phyloP scores from a whole-genome alignment of 2,797 vertebrate species.

The Anguilla megastoma region DNA sequence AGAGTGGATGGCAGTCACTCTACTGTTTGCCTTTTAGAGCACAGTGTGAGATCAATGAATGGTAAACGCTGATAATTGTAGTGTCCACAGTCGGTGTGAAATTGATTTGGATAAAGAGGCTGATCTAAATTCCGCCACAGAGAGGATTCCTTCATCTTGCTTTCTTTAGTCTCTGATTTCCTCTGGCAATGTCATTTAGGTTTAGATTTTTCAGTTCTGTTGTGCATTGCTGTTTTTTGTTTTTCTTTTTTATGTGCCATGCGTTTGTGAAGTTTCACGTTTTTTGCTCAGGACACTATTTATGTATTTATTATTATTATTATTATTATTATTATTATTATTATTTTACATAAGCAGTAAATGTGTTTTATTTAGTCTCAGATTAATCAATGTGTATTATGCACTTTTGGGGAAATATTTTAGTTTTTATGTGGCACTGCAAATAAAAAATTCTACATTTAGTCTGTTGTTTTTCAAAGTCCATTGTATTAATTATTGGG shows the following conservation, averaged over 20 bases:
- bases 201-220: conserved; percentile 4
- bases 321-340: neutral
- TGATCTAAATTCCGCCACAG: conserved; percentile 44
- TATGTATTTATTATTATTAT: neutral
- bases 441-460: neutral
- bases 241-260: neutral
- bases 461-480: neutral
- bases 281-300: neutral
- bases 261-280: neutral
- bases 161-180: conserved; percentile 35
- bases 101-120: conserved; percentile 52
- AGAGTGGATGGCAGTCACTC: conserved; percentile 28
- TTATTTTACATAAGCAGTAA: neutral
- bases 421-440: neutral
- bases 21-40: conserved; percentile 33
- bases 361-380: neutral
- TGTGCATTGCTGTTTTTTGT: neutral
- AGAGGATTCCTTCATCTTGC: conserved; percentile 17
- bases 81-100: conserved; percentile 47
- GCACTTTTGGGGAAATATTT: neutral
- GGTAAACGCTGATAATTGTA: conserved; percentile 48
- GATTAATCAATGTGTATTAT: neutral
- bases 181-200: neutral
- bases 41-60: conserved; percentile 41
- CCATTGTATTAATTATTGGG: neutral